Evolutionary conservation across 30 jellyfish, hydroid and myxozoan species (phyloP).

Genomic region (Clytia hemisphaerica): DNA sequence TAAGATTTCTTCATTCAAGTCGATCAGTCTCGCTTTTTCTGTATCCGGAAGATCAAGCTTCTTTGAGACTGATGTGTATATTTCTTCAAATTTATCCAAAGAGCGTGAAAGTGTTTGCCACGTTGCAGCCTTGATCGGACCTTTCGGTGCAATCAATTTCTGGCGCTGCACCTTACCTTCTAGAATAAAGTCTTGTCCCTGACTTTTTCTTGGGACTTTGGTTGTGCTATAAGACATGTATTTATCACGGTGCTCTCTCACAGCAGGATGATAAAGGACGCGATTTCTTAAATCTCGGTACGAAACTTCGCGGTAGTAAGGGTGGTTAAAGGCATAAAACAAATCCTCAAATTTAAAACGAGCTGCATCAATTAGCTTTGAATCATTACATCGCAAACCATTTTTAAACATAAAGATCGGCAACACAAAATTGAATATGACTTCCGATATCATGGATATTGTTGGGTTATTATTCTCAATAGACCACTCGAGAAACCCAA

Average conservation of each 20-base stretch:
- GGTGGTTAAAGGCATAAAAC: conserved; percentile 1
- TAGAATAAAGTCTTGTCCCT: neutral
- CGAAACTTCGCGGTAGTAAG: neutral
- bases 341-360: neutral
- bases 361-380: neutral
- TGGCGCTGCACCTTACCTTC: neutral
- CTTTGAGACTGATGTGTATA: neutral
- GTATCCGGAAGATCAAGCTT: neutral
- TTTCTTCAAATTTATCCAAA: neutral
- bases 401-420: neutral
- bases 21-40: neutral
- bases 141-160: conserved; percentile 3
- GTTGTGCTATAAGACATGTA: neutral
- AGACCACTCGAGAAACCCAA: neutral
- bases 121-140: neutral
- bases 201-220: neutral
- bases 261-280: neutral
- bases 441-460: neutral
- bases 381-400: neutral
- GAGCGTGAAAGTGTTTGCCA: conserved; percentile 2
- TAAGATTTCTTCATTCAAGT: neutral
- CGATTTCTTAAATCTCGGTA: neutral
- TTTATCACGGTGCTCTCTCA: neutral
- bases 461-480: neutral
- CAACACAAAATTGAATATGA: neutral